phyloP scores from a whole-genome alignment of 2,113 vertebrate species.

The Oryzias melastigma region DNA sequence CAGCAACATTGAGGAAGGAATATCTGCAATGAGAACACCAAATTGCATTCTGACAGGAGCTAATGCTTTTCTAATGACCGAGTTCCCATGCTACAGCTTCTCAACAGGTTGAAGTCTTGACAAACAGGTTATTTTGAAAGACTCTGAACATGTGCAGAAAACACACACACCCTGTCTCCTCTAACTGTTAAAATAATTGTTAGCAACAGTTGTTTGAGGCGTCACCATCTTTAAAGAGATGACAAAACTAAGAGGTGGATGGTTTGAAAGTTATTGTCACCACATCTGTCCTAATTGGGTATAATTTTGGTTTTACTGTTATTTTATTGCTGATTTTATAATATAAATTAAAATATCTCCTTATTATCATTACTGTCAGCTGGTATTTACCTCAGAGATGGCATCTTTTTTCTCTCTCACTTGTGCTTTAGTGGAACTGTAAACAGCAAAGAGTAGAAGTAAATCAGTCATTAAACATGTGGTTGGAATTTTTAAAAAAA shows the following conservation, averaged over 20 bases:
- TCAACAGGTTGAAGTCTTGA: conserved; percentile 35
- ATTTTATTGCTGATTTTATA: neutral
- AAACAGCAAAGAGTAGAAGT: conserved; percentile 5
- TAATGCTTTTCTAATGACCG: conserved; percentile 1
- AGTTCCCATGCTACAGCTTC: conserved; percentile 58
- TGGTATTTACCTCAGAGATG: conserved; percentile 51
- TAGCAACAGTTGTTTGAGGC: conserved; percentile 2
- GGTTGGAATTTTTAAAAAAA: neutral
- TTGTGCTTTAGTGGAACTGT: conserved; percentile 33
- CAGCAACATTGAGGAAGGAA: neutral
- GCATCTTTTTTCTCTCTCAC: conserved; percentile 12
- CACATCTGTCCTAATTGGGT: too few relatives aligned
- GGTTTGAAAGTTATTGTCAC: too few relatives aligned
- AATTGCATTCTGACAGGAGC: conserved; percentile 3
- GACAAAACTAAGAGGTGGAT: too few relatives aligned
- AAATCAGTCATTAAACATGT: neutral
- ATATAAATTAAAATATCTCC: neutral
- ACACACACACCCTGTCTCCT: conserved; percentile 31
- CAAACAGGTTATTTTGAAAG: conserved; percentile 65
- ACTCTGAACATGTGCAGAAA: conserved; percentile 13
- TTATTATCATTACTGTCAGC: neutral
- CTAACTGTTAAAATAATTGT: conserved; percentile 34
- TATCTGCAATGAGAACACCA: conserved; percentile 5
- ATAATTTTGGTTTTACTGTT: too few relatives aligned
- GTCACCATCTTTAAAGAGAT: too few relatives aligned